Percentiles rank a stretch among this genome's conserved stretches.
Evolutionary conservation across 2,797 vertebrate genomes (phyloP).

Genomic region (Percopsis omiscomaycus): DNA sequence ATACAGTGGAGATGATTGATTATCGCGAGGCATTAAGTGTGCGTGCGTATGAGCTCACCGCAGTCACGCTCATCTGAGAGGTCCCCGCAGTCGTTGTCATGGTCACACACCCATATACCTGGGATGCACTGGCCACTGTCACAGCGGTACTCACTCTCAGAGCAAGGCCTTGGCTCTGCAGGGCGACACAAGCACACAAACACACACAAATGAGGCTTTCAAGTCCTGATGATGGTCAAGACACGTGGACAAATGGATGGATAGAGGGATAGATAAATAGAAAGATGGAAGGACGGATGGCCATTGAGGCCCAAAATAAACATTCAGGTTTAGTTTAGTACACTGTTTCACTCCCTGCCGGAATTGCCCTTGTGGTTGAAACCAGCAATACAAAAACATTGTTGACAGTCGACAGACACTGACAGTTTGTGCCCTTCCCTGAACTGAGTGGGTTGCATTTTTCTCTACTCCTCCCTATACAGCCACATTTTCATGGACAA

Average conservation of each 20-base stretch:
- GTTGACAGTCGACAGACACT: no score
- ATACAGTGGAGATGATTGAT: background rate
- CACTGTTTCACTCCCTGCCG: no score
- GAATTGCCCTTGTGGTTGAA: no score
- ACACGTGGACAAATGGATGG: background rate
- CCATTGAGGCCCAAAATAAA: background rate
- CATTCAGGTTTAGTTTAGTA: no score
- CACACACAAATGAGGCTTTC: constrained; percentile 2
- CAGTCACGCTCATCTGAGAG: constrained; percentile 76
- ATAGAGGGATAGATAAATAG: background rate
- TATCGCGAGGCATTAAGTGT: background rate
- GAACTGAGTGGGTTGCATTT: no score
- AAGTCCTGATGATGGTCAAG: background rate
- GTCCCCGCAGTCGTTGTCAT: constrained; percentile 74
- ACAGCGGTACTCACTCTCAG: constrained; percentile 74
- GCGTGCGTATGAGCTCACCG: constrained; percentile 52
- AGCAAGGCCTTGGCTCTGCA: constrained; percentile 70
- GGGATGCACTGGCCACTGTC: constrained; percentile 68
- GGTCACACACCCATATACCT: constrained; percentile 74
- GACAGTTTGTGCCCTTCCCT: no score
- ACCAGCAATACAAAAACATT: no score
- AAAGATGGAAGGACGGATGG: background rate
- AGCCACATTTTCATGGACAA: no score
- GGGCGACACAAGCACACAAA: constrained; percentile 3
- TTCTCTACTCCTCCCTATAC: no score